Evolutionary conservation across 2,888 invertebrate genomes (phyloP), one percentile per base, ranked within the genome.

Genomic region (Orthosia incerta): DNA sequence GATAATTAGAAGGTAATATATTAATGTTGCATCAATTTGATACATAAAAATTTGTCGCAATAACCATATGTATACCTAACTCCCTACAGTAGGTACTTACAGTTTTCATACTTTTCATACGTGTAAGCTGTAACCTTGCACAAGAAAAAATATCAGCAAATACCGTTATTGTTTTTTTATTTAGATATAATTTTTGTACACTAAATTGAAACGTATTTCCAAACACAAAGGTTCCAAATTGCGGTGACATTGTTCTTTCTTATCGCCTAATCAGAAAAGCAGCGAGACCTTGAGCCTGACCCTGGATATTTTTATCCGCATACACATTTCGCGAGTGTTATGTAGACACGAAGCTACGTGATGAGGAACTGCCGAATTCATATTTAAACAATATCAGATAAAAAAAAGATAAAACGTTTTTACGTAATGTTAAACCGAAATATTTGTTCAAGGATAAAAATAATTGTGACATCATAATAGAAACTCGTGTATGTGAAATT

Each of bases 211-310:
- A 85, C 91, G 86, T 94, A 93, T 80, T 64, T 13, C 15, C 78
- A n/a, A 64, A 71, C 23, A 64, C 64, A 87, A 86, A 93, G 84
- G 91, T 79, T 87, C 86, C 82, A 91, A 83, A 91, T 92, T 94
- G 68, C 87, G 71, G 83, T 89, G 89, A 75, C 83, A 82, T 60
- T 75, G 77, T 77, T 84, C 71, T 88, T 91, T 89, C 93, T 95
- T 95, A 95, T 95, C 96, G 92, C 87, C 92, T 95, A 96, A 96
- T 96, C 96, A 94, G 95, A 95, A 95, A 95, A 95, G 93, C 93
- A 89, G 90, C 84, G 83, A 93, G 93, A 93, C 96, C 96, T 96
- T 96, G 95, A 94, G 94, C 93, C 92, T 95, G 96, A 95, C 96
- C 96, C 93, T 96, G 96, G 92, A 90, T 94, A 95, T 95, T 95